Evolutionary conservation across 2,797 vertebrate species (phyloP).

Genomic region (Tragelaphus eurycerus): DNA sequence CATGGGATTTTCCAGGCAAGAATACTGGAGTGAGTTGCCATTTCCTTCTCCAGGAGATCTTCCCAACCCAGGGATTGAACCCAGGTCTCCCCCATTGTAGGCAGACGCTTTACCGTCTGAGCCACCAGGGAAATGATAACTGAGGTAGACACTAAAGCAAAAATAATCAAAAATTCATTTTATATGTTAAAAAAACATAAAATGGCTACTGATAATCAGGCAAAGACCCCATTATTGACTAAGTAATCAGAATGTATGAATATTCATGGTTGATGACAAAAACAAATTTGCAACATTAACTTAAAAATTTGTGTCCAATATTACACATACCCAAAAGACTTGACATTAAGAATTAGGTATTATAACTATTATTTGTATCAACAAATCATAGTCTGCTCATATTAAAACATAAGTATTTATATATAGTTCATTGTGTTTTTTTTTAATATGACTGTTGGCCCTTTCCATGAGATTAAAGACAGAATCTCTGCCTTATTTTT

Average conservation of each 20-base stretch:
- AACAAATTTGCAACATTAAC: slow-evolving; percentile 1
- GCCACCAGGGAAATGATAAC: neutral
- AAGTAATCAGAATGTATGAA: neutral
- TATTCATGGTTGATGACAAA: neutral
- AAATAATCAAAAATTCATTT: slow-evolving; percentile 9
- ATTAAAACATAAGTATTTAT: neutral
- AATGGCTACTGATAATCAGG: neutral
- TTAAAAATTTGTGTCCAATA: neutral
- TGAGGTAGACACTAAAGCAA: neutral
- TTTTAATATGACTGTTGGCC: neutral
- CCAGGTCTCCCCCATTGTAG: too few species aligned
- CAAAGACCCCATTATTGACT: neutral
- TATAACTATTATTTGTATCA: neutral
- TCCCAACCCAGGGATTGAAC: too few species aligned
- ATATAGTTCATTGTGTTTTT: neutral
- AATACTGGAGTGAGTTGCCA: too few species aligned
- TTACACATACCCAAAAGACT: neutral
- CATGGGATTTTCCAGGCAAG: too few species aligned
- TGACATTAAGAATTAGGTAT: neutral
- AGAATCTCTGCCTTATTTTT: neutral
- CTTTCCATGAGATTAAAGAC: neutral
- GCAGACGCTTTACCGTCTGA: too few species aligned
- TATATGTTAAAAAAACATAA: neutral
- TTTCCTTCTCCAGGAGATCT: too few species aligned
- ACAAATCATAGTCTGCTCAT: neutral